Percentiles rank a stretch among this genome's conserved stretches.
phyloP scores from a whole-genome alignment of 2,113 vertebrate genomes.

The Vicugna pacos region DNA sequence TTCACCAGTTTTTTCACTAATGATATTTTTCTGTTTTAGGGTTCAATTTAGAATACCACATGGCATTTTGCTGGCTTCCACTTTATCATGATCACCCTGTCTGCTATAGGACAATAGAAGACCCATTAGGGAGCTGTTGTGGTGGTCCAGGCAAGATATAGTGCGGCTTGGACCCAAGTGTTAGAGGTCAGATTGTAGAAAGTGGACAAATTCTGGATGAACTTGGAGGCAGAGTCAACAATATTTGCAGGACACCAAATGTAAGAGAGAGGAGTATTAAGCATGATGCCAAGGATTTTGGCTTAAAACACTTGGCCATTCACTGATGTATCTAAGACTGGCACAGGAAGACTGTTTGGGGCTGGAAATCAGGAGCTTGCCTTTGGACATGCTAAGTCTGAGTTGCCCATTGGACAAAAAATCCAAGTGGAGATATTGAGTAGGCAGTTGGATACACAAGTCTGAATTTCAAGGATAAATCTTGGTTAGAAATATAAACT shows the following conservation, averaged over 20 bases:
- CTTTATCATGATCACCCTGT: background rate
- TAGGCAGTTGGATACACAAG: background rate
- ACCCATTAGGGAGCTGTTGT: background rate
- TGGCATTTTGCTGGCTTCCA: background rate
- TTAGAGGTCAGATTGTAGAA: background rate
- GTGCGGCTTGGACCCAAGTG: background rate
- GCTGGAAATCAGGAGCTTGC: background rate
- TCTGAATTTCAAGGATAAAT: conserved; percentile 31
- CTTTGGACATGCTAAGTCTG: background rate
- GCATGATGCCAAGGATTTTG: background rate
- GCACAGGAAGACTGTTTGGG: background rate
- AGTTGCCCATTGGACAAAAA: background rate
- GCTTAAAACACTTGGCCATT: background rate
- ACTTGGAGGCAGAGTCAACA: background rate
- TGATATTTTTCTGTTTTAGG: background rate
- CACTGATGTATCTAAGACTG: background rate
- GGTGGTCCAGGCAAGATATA: background rate
- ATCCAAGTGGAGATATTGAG: background rate
- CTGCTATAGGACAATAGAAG: background rate
- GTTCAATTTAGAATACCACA: background rate
- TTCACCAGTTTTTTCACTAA: background rate
- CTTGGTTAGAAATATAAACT: background rate
- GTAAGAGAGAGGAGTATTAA: background rate
- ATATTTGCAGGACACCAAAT: background rate
- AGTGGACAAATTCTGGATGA: background rate